phyloP scores from a whole-genome alignment of 2,797 vertebrate genomes.

The Girardinus metallicus region DNA sequence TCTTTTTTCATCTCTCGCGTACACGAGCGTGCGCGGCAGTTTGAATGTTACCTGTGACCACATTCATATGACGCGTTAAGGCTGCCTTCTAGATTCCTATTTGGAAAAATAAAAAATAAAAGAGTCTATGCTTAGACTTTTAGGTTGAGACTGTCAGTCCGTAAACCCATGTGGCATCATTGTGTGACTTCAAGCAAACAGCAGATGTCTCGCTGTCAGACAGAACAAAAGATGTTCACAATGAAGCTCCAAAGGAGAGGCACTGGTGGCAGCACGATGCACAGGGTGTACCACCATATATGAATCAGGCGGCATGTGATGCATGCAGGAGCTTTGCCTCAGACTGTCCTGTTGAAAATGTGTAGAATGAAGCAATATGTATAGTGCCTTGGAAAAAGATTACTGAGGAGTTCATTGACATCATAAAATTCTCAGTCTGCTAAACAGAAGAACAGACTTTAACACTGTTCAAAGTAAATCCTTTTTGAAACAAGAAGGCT shows the following conservation, averaged over 20 bases:
- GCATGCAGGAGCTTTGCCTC: background rate
- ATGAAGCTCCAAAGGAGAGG: slow-evolving; percentile 30
- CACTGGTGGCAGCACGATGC: background rate
- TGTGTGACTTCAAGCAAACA: slow-evolving; percentile 47
- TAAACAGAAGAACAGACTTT: too few relatives aligned
- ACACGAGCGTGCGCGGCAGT: slow-evolving; percentile 19
- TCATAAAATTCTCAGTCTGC: too few relatives aligned
- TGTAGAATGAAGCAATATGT: background rate
- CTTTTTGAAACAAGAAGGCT: too few relatives aligned
- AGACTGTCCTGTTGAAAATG: background rate
- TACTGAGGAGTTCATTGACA: too few relatives aligned
- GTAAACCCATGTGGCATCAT: slow-evolving; percentile 39
- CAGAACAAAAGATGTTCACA: slow-evolving; percentile 10
- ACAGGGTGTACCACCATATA: background rate
- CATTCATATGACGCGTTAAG: background rate
- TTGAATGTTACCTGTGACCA: slow-evolving; percentile 41
- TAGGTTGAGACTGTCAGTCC: slow-evolving; percentile 17
- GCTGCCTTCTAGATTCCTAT: slow-evolving; percentile 25
- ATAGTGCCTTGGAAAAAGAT: background rate
- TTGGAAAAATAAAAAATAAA: slow-evolving; percentile 14
- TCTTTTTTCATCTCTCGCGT: slow-evolving; percentile 48
- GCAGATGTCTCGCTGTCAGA: slow-evolving; percentile 36
- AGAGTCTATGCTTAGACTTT: slow-evolving; percentile 29
- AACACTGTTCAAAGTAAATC: too few relatives aligned
- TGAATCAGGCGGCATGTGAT: background rate